Base-by-base conservation (phyloP, 2,888 invertebrate genomes). In the Sinotaia quadrata region DNA sequence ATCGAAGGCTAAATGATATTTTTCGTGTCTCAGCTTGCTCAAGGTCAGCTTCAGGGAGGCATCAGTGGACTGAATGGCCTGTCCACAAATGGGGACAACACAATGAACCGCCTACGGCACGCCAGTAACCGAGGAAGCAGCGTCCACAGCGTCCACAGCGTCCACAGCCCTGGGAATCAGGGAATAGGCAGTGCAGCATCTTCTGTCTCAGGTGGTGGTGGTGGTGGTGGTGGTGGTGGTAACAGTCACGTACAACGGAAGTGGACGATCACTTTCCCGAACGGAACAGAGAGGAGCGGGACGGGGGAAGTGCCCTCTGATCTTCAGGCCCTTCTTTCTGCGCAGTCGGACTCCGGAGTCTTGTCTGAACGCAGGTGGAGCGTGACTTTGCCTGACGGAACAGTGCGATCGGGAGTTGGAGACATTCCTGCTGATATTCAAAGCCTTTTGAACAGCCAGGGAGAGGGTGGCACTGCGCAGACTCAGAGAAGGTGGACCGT, bases 341-440 rank as follows among this genome's bases (percentile, higher is more conserved):
- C 34, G 2, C 29, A 37, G 29, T 36, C 21, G 1, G 36, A 21
- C 54, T 31, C 52, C 12, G 60, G 51, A 12, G 54, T 37, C 15
- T 36, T 69, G 72, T 72, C 56, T 52, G 67, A 47, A 29, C 36
- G 67, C 52, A 52, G 47, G 29, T 74, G 74, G 74, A 68, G 58
- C 4, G 59, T 74, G n/a, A 72, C 62, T 10, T 21, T 72, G 44
- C 68, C 74, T 1, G 68, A 74, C 54, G 74, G 74, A 7, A 51
- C 67, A 5, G 36, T 57, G 8, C 47, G 63, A n/a, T 54, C 68
- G 4, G 74, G 74, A 0, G 44, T 33, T 10, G 74, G 74, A 7
- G 62, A 69, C 24, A 59, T 74, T 15, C 74, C 74, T 8, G 57
- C 54, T 0, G 67, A 74, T 37, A 24, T 72, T 12, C 33, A 47